Conservation (phyloP, 2,888 invertebrate species). For the Scaptomyza reducta region DNA sequence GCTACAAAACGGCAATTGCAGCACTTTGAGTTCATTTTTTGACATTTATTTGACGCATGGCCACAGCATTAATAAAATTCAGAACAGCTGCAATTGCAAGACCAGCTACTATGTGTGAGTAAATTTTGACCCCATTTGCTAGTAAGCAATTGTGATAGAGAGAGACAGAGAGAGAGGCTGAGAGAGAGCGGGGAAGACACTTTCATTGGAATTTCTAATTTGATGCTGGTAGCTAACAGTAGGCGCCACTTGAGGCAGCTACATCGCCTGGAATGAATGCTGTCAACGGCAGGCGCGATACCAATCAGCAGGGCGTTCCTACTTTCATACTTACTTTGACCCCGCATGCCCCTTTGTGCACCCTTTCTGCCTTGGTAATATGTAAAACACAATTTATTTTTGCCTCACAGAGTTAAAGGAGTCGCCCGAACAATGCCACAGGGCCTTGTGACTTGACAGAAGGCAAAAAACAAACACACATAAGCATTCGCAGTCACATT, state of each 20-base stretch:
- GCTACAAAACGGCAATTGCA: constrained; percentile 49
- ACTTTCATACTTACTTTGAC: neutral
- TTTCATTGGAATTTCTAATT: constrained; percentile 67
- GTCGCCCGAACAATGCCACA: constrained; percentile 58
- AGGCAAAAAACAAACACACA: constrained; percentile 2
- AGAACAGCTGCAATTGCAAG: constrained; percentile 40
- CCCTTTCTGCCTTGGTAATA: constrained; percentile 23
- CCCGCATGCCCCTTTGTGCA: no score
- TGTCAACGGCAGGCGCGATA: constrained; percentile 79
- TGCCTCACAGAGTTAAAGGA: constrained; percentile 45
- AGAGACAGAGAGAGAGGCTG: neutral
- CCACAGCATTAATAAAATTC: constrained; percentile 71
- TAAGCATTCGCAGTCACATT: constrained; percentile 1
- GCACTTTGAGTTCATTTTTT: constrained; percentile 71
- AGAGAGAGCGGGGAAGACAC: constrained; percentile 16
- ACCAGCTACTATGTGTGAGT: neutral
- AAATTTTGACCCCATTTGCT: constrained; percentile 41
- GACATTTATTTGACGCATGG: constrained; percentile 82
- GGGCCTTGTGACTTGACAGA: constrained; percentile 72
- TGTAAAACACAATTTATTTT: constrained; percentile 71
- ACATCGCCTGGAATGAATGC: constrained; percentile 68
- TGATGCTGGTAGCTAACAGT: constrained; percentile 25
- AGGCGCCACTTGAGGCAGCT: constrained; percentile 45
- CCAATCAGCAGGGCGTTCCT: constrained; percentile 62
- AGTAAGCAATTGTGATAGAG: no score